phyloP scores from a whole-genome alignment of 2,888 invertebrate species.

The Uropetala carovei region DNA sequence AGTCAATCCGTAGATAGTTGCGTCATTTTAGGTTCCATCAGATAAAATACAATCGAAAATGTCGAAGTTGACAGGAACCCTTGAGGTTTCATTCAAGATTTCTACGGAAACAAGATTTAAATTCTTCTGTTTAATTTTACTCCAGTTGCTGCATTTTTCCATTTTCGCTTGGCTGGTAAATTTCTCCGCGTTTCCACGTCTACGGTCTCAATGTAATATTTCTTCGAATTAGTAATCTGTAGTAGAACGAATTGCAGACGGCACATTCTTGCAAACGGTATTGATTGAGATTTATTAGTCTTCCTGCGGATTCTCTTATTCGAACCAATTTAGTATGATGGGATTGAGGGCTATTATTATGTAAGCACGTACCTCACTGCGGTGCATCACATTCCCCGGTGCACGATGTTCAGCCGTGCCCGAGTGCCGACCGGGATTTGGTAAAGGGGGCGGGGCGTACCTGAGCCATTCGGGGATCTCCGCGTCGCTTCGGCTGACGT shows the following conservation, averaged over 20 bases:
- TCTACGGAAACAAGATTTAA: too few species aligned
- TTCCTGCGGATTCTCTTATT: conserved; percentile 8
- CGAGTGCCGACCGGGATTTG: background rate
- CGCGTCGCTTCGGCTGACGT: conserved; percentile 11
- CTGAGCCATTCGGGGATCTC: background rate
- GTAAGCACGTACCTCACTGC: conserved; percentile 33
- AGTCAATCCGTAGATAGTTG: too few species aligned
- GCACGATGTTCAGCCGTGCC: conserved; percentile 6
- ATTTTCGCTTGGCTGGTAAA: too few species aligned
- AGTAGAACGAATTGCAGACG: background rate
- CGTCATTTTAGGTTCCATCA: too few species aligned
- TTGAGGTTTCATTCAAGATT: too few species aligned
- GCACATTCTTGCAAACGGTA: background rate
- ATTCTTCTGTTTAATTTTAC: too few species aligned
- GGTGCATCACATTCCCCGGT: conserved; percentile 12
- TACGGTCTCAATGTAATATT: background rate
- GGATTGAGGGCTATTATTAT: conserved; percentile 39
- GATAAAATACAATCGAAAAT: too few species aligned
- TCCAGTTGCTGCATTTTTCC: too few species aligned
- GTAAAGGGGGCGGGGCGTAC: background rate
- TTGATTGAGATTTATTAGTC: conserved; percentile 27
- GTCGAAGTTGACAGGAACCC: too few species aligned
- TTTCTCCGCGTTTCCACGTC: too few species aligned
- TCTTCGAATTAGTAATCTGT: background rate
- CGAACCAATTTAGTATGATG: conserved; percentile 31